Conservation (phyloP, 2,797 vertebrate genomes). For the Mormyrus hasselquistii region DNA sequence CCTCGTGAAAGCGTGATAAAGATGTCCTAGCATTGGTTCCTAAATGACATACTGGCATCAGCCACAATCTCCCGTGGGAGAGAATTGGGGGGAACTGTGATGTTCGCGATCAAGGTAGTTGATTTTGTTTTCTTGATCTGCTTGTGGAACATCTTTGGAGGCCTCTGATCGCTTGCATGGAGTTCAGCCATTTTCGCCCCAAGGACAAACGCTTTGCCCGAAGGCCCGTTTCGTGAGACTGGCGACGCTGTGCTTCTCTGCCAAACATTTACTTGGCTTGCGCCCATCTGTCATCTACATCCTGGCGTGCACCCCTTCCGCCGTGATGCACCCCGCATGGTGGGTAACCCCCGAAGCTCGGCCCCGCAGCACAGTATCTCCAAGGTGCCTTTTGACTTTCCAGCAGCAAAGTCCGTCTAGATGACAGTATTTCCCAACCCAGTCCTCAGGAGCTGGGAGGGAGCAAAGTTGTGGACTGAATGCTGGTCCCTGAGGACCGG, state of each 20-base stretch:
- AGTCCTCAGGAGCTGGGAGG: background rate
- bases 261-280: background rate
- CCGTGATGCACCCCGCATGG: background rate
- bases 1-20: background rate
- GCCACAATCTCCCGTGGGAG: background rate
- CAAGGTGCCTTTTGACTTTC: background rate
- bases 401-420: background rate
- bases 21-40: background rate
- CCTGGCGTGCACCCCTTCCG: background rate
- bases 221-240: background rate
- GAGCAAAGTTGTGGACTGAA: no score
- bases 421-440: background rate
- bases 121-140: background rate
- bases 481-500: no score
- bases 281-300: background rate
- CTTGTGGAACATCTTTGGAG: background rate
- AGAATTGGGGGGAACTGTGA: background rate
- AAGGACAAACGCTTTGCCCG: background rate
- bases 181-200: background rate
- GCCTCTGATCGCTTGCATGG: background rate
- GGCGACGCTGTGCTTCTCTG: background rate
- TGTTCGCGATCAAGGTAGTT: background rate
- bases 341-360: background rate
- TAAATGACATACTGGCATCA: background rate
- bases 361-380: background rate